Conservation (phyloP, 35 echinoderm and acorn worm species). For the Apostichopus japonicus region DNA sequence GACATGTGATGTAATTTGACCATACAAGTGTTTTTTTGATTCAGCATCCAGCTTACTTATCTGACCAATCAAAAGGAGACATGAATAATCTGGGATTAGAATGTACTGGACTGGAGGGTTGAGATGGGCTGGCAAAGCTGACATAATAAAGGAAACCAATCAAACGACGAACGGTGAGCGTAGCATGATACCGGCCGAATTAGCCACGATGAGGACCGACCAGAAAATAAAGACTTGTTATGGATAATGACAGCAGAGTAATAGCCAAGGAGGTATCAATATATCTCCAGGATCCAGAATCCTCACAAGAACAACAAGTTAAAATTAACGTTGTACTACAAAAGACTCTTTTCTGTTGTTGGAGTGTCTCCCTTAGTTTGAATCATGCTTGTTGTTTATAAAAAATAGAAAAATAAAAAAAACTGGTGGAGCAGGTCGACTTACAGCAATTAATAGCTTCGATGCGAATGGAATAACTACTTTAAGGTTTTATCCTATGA, state of each 20-base stretch:
- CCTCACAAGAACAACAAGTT: background rate
- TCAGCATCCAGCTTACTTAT: background rate
- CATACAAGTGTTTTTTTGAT: background rate
- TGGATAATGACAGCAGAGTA: conserved; percentile 8
- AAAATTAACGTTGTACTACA: too few species aligned
- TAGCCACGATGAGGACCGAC: background rate
- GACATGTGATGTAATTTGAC: background rate
- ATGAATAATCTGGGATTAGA: background rate
- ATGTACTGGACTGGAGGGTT: background rate
- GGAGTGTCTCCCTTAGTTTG: too few species aligned
- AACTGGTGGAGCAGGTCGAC: too few species aligned
- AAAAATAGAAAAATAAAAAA: too few species aligned
- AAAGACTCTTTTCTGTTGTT: too few species aligned
- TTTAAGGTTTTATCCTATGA: too few species aligned
- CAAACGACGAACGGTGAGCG: background rate
- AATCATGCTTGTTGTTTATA: too few species aligned
- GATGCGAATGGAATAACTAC: too few species aligned
- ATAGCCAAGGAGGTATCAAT: background rate
- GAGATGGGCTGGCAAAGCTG: background rate
- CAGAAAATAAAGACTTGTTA: background rate
- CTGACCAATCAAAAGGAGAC: background rate
- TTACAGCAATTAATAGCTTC: too few species aligned
- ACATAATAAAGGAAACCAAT: background rate
- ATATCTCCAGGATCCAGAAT: background rate
- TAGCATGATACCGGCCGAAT: background rate